These are phyloP conservation scores for Telmatochromis sp. DNA, from an alignment of 2,113 vertebrate genomes.

Conservation along the genomic window DNA sequence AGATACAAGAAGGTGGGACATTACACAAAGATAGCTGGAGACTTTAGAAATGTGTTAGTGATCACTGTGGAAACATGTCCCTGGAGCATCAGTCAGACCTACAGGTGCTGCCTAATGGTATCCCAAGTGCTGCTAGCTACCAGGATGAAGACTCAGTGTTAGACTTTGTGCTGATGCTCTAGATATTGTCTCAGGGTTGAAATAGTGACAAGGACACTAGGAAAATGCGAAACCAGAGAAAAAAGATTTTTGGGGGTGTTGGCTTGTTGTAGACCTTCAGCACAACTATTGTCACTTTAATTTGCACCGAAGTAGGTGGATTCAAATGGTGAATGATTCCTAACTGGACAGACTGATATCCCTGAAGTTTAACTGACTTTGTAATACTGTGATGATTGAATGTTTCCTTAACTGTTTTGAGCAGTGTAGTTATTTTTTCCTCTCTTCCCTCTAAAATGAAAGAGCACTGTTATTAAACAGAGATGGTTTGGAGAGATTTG, in stretches of 20 bases:
- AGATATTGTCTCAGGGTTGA: not conserved
- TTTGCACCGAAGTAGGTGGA: not conserved
- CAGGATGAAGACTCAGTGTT: not conserved
- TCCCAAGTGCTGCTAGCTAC: not conserved
- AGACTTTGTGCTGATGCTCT: not conserved
- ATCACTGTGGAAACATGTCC: not conserved
- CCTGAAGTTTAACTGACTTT: not conserved
- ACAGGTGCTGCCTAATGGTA: not conserved
- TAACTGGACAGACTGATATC: not conserved
- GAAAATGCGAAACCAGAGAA: not conserved
- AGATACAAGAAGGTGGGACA: not conserved
- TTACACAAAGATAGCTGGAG: not conserved
- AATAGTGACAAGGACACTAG: not conserved
- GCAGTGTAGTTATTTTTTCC: not conserved
- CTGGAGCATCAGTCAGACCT: not conserved
- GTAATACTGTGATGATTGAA: not conserved
- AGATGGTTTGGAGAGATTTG: not conserved
- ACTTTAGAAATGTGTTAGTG: not conserved
- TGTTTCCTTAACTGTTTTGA: not conserved
- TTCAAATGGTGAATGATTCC: not conserved
- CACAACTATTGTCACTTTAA: not conserved
- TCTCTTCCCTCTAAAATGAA: slow-evolving; percentile 22
- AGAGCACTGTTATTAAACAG: slow-evolving; percentile 3
- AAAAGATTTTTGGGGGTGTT: not conserved
- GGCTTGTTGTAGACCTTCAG: not conserved